Base-by-base conservation (phyloP, 2,888 invertebrate species). In the Dolichopus griseipennis region DNA sequence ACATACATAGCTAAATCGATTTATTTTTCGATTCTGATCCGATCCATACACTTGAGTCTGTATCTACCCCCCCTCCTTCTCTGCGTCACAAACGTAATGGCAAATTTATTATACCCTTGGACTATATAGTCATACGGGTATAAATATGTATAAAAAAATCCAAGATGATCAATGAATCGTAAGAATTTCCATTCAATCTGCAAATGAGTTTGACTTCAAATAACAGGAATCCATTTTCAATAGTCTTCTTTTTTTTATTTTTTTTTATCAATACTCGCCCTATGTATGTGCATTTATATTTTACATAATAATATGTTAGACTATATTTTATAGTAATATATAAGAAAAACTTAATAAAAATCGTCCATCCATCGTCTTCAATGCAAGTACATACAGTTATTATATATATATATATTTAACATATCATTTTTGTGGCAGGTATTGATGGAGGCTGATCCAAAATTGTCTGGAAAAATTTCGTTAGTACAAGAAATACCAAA, bases 161-260 rank as follows among this genome's bases (percentile, higher is more conserved):
- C 52, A 18, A 6, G 15, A 52, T 52, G 52, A 52, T 52, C 52
- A 52, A 52, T 52, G 65, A 68, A 37, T 65, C 41, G 65, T 61
- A 68, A 65, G 61, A 68, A 2, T 62, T 27, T 65, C 68, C 65
- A 68, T 68, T 65, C 68, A 68, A 68, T 68, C 68, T 68, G 68
- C 68, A 68, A 68, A 68, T 68, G 68, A 68, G 68, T 68, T 27
- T 22, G 65, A 61, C 61, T 68, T 65, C 68, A 68, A 52, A 9
- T 12, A 52, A 52, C 5, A 12, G 18, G 15, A 52, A 52, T 12
- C 52, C 52, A 52, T 52, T 52, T 52, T 52, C 9, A 12, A 52
- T 15, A 52, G n/a, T 18, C n/a, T 52, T n/a, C 9, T 27, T 27
- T 27, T 27, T 27, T 27, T 27, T 27, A n/a, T n/a, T 27, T 27